Base-by-base conservation (phyloP, 2,888 invertebrate species). In the Ochropacha duplaris region DNA sequence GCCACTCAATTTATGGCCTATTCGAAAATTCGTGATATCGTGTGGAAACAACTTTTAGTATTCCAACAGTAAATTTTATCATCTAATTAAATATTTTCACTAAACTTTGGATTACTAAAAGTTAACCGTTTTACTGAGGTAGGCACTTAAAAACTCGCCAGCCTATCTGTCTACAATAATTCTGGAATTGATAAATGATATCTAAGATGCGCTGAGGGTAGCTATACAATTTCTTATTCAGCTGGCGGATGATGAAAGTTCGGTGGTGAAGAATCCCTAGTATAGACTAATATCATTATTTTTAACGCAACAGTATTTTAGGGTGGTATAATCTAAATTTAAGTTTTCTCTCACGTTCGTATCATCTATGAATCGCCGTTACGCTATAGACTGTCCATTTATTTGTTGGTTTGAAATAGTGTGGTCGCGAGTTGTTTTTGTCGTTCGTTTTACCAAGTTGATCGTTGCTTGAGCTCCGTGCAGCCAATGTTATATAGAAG, bases 251-350 rank as follows among this genome's bases (percentile, higher is more conserved):
- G 63, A 71, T 65, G 72, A 69, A 57, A 66, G 68, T 68, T 71
- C 64, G 76, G 65, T 72, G 65, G 68, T 70, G 69, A 60, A 71
- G 58, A 76, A 80, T 78, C 75, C 77, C 74, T 81, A 78, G 49
- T 81, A 86, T 90, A 90, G 85, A 86, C 76, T 80, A 85, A 90
- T 92, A 92, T 92, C 90, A 92, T 91, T 92, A 92, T 89, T 86
- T 92, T 90, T 90, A 91, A 91, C 86, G 88, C 91, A 89, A 84
- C 92, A 92, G 92, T 92, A 92, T 92, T 92, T 88, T 90, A 88
- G 88, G 84, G 76, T 74, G 78, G 79, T 87, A 84, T 88, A 86
- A 81, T 84, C 82, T 90, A 88, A 87, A 87, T 86, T 90, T 90
- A 91, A 87, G 87, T 91, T 90, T 78, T 72, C 11, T 74, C 73